A percentile compares a stretch with the other conserved stretches of the same genome.
Evolutionary conservation across 2,797 vertebrate species (phyloP).

Genomic region (Enteromius argenteus): DNA sequence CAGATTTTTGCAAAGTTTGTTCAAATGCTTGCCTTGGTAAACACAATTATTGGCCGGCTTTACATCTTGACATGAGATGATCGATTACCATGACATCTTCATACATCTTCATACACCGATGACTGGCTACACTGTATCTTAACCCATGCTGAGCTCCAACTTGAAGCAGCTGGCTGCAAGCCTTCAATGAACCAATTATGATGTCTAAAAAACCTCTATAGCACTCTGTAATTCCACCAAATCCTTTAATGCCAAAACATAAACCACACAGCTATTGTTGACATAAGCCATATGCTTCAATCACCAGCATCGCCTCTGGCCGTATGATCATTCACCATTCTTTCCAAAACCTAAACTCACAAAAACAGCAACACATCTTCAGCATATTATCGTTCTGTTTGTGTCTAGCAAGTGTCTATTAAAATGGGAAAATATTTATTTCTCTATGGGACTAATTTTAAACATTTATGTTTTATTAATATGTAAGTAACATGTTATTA

Average conservation of each 20-base stretch:
- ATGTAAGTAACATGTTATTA: neutral
- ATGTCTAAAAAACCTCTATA: slow-evolving; percentile 54
- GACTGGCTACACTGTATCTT: slow-evolving; percentile 28
- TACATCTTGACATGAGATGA: slow-evolving; percentile 34
- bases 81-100: slow-evolving; percentile 6
- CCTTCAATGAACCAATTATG: slow-evolving; percentile 41
- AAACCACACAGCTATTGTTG: slow-evolving; percentile 57
- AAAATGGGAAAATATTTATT: neutral
- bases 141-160: slow-evolving; percentile 43
- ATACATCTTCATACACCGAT: neutral
- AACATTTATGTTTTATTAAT: neutral
- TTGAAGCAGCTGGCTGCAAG: slow-evolving; percentile 47
- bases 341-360: slow-evolving; percentile 29
- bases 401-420: neutral
- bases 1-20: neutral
- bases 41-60: neutral
- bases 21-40: neutral
- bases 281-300: slow-evolving; percentile 53
- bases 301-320: slow-evolving; percentile 51
- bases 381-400: neutral
- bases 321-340: slow-evolving; percentile 25
- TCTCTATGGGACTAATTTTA: neutral
- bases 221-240: slow-evolving; percentile 59
- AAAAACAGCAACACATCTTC: slow-evolving; percentile 1
- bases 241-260: slow-evolving; percentile 60